phyloP scores from a whole-genome alignment of 2,113 vertebrate genomes.

The Indicator indicator region DNA sequence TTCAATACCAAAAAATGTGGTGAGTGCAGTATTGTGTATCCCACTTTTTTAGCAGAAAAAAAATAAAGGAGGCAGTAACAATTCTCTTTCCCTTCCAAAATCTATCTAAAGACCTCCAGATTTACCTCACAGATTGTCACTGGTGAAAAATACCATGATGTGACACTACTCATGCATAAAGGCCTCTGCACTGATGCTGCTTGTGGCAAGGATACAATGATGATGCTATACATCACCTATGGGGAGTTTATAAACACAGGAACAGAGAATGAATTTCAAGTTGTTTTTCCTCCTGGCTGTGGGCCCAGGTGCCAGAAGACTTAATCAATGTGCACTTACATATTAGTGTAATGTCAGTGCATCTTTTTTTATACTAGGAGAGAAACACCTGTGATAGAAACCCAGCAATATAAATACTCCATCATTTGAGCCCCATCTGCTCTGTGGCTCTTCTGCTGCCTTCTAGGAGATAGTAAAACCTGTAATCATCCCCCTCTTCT shows the following conservation, averaged over 20 bases:
- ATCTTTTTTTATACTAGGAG: neutral
- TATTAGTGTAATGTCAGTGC: neutral
- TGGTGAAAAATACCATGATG: neutral
- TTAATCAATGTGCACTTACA: neutral
- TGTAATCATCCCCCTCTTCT: conserved; percentile 18
- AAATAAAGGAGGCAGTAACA: neutral
- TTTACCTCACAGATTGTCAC: neutral
- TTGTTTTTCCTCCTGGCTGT: neutral
- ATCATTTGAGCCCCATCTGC: conserved; percentile 55
- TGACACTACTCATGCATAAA: neutral
- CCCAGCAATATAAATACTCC: conserved; percentile 24
- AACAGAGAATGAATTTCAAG: neutral
- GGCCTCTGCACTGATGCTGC: neutral
- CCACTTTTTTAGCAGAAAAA: neutral
- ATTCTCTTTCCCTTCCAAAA: neutral
- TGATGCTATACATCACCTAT: neutral
- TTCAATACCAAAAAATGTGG: neutral
- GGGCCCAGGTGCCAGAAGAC: neutral
- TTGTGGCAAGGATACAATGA: neutral
- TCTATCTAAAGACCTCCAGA: neutral
- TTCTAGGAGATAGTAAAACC: conserved; percentile 34
- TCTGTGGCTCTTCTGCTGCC: conserved; percentile 6
- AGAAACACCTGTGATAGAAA: conserved; percentile 35
- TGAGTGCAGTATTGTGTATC: neutral
- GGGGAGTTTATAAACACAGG: neutral